phyloP scores from a whole-genome alignment of 2,888 invertebrate species.

The Pheosia tremula region DNA sequence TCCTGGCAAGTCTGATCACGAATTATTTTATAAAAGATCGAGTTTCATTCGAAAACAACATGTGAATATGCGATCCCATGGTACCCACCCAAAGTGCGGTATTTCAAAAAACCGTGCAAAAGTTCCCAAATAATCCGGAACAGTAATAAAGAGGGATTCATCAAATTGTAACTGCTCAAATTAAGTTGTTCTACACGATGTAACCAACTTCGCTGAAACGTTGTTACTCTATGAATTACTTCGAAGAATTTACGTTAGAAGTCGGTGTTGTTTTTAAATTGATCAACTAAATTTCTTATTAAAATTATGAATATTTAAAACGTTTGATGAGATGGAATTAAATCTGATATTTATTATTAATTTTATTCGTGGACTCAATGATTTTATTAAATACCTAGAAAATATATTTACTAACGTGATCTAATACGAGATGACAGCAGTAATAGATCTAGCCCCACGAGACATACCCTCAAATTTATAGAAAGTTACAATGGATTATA shows the following conservation, averaged over 20 bases:
- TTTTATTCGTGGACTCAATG: too few species aligned
- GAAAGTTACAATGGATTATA: too few species aligned
- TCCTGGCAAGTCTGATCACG: too few species aligned
- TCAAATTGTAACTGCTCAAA: slow-evolving; percentile 28
- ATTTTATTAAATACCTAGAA: too few species aligned
- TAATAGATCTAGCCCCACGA: too few species aligned
- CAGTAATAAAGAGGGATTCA: slow-evolving; percentile 30
- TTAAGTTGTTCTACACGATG: slow-evolving; percentile 28
- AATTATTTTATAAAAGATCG: neutral
- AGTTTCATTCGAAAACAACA: neutral
- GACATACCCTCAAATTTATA: too few species aligned
- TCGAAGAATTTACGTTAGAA: neutral
- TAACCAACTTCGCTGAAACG: slow-evolving; percentile 11
- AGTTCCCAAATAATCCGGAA: slow-evolving; percentile 29
- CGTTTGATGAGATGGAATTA: too few species aligned
- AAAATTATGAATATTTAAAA: neutral
- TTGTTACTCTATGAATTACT: slow-evolving; percentile 2
- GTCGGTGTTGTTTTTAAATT: neutral
- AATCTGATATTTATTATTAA: too few species aligned
- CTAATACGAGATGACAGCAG: too few species aligned
- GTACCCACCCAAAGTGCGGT: slow-evolving; percentile 14
- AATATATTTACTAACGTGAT: too few species aligned
- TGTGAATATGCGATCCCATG: neutral
- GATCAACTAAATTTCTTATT: neutral
- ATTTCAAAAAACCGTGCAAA: slow-evolving; percentile 22